Percentiles rank a stretch among this genome's conserved stretches.
Evolutionary conservation across 1,140 invertebrate species (phyloP).

Genomic region (Brachionus plicatilis): DNA sequence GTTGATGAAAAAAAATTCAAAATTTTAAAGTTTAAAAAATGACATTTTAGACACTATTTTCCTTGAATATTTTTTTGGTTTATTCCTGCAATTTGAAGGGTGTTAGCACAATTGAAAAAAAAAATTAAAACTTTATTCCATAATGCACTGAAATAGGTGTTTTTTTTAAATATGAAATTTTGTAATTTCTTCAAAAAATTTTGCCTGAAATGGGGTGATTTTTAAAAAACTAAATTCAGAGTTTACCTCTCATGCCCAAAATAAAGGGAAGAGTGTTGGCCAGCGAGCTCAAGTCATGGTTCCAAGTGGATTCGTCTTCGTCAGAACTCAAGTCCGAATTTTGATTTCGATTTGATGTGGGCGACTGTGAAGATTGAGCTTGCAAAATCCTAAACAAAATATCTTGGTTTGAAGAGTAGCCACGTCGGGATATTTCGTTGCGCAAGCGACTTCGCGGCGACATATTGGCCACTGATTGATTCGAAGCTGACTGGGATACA

Average conservation of each 20-base stretch:
- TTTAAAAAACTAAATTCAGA: not conserved
- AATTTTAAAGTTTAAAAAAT: too few species aligned
- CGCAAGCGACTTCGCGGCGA: constrained; percentile 2
- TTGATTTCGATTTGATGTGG: constrained; percentile 13
- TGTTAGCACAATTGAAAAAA: too few species aligned
- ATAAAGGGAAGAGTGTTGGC: constrained; percentile 21
- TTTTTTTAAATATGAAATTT: not conserved
- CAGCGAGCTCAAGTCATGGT: constrained; percentile 22
- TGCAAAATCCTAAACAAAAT: constrained; percentile 26
- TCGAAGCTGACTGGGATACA: not conserved
- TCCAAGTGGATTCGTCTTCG: constrained; percentile 30
- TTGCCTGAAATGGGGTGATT: not conserved
- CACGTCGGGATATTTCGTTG: not conserved
- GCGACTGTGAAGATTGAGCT: not conserved
- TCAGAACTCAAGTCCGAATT: constrained; percentile 35
- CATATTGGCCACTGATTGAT: not conserved
- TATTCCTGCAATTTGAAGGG: too few species aligned
- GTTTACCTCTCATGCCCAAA: constrained; percentile 29
- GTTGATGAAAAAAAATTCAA: too few species aligned
- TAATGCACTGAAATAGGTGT: too few species aligned
- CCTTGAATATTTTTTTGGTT: too few species aligned
- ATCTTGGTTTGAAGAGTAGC: not conserved
- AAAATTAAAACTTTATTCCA: too few species aligned
- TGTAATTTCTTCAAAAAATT: not conserved
- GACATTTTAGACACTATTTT: too few species aligned